Base-by-base conservation (phyloP, 2,113 vertebrate species). In the Eidolon helvum region DNA sequence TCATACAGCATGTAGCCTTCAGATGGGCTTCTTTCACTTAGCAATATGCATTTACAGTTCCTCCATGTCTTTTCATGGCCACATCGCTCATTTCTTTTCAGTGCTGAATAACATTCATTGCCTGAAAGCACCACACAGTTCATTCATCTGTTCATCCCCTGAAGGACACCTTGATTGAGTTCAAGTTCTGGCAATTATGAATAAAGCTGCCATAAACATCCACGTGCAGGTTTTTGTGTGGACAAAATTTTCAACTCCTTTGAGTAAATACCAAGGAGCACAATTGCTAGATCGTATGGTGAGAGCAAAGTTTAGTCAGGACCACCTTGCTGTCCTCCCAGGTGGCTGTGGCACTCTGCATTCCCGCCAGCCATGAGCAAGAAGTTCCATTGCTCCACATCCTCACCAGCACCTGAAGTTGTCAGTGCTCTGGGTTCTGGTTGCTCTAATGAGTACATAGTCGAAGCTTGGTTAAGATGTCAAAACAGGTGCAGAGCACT, bases 1-100 rank as follows among this genome's bases (percentile, higher is more conserved):
- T 74, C 12, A 2, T 22, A 8, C 0, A 3, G 2, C 11, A 0
- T 1, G 1, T 71, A 28, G 16, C 30, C 53, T 22, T 63, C 22
- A 35, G 8, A 33, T 5, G 45, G 91, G 24, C 8, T 68, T n/a
- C 19, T 43, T n/a, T 66, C 59, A 35, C 12, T 59, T 33, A n/a
- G 38, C 28, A 11, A 53, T 11, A 40, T 22, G 43, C 77, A 30
- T 18, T 35, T 30, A 18, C 11, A 14, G 5, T 30, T 69, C 22
- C 43, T 77, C 61, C 28, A 5, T 35, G 12, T 30, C n/a, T 59
- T 61, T 53, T 50, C 21, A 11, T 1, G 0, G 14, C 65, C 53
- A 50, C 19, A 10, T 7, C 43, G 65, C 10, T 24, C 10, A 6
- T 38, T 10, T 43, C 65, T 59, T 24, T 35, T 61, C 10, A 2